These are phyloP conservation scores for Poecilia velifera DNA, from an alignment of 2,797 vertebrate species.

Conservation along the genomic window DNA sequence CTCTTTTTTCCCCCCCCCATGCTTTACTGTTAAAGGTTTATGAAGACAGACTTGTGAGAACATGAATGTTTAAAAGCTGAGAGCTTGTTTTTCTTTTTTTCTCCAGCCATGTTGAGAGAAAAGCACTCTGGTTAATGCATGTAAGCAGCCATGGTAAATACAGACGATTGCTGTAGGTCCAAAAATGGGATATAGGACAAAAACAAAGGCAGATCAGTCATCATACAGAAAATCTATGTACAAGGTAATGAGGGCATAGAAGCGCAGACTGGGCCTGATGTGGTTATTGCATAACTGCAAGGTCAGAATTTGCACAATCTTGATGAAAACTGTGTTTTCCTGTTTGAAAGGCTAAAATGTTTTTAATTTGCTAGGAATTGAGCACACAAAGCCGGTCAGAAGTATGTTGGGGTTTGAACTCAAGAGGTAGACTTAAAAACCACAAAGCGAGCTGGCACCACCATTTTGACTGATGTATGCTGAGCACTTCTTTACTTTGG, in stretches of 20 bases:
- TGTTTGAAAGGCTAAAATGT: background rate
- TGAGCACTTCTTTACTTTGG: slow-evolving; percentile 8
- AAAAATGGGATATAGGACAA: slow-evolving; percentile 52
- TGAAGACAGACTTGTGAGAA: background rate
- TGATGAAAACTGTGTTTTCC: background rate
- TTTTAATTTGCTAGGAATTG: background rate
- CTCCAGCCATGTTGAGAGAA: slow-evolving; percentile 29
- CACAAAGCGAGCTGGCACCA: slow-evolving; percentile 17
- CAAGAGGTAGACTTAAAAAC: slow-evolving; percentile 66
- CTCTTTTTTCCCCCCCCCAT: background rate
- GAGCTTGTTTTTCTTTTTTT: slow-evolving; percentile 1
- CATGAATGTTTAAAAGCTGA: background rate
- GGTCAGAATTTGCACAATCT: background rate
- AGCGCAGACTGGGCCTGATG: background rate
- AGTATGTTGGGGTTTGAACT: slow-evolving; percentile 36
- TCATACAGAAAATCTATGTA: slow-evolving; percentile 44
- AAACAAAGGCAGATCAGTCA: slow-evolving; percentile 62
- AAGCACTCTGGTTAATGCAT: slow-evolving; percentile 53
- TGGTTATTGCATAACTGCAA: background rate
- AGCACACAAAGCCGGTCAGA: slow-evolving; percentile 30
- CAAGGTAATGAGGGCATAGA: slow-evolving; percentile 42
- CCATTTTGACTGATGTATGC: background rate
- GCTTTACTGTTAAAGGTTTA: slow-evolving; percentile 3
- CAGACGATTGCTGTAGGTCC: slow-evolving; percentile 70
- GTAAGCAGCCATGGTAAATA: slow-evolving; percentile 41